A percentile compares a stretch with the other conserved stretches of the same genome.
phyloP scores from a whole-genome alignment of 2,113 vertebrate genomes.

The Rhinichthys klamathensis region DNA sequence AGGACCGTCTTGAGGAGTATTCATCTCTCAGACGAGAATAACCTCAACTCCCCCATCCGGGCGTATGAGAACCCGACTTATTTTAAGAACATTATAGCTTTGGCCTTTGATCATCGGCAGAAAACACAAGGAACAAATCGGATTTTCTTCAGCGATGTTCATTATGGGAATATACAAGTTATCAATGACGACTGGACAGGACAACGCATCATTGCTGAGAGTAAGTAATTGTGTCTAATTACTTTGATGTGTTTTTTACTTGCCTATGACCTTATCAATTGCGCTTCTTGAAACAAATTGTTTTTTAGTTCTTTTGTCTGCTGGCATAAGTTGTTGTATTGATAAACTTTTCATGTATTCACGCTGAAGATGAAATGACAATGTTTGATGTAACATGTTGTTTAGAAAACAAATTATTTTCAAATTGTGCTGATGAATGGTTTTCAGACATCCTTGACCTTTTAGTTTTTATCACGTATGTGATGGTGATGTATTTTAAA shows the following conservation, averaged over 20 bases:
- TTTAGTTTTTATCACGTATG: not conserved
- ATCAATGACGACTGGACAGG: slow-evolving; percentile 86
- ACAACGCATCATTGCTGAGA: slow-evolving; percentile 80
- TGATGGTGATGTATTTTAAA: not conserved
- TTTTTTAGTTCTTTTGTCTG: not conserved
- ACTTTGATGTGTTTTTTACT: not conserved
- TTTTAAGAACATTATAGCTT: slow-evolving; percentile 85
- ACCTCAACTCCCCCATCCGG: slow-evolving; percentile 80
- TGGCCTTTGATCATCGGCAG: slow-evolving; percentile 84
- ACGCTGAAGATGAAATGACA: not conserved
- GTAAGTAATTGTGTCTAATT: slow-evolving; percentile 71
- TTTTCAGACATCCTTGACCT: not conserved
- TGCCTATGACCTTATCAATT: not conserved
- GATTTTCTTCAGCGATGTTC: slow-evolving; percentile 87
- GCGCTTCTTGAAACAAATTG: not conserved
- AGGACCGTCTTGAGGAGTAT: slow-evolving; percentile 85
- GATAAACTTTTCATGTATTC: not conserved
- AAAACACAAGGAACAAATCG: slow-evolving; percentile 76
- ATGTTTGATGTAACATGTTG: not conserved
- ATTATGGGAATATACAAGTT: slow-evolving; percentile 87
- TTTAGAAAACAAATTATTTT: not conserved
- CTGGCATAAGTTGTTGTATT: not conserved
- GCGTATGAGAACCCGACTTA: slow-evolving; percentile 83
- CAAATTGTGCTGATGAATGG: not conserved
- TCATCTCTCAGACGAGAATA: slow-evolving; percentile 83